Conservation (phyloP, 2,888 invertebrate genomes). For the Merodon equestris region DNA sequence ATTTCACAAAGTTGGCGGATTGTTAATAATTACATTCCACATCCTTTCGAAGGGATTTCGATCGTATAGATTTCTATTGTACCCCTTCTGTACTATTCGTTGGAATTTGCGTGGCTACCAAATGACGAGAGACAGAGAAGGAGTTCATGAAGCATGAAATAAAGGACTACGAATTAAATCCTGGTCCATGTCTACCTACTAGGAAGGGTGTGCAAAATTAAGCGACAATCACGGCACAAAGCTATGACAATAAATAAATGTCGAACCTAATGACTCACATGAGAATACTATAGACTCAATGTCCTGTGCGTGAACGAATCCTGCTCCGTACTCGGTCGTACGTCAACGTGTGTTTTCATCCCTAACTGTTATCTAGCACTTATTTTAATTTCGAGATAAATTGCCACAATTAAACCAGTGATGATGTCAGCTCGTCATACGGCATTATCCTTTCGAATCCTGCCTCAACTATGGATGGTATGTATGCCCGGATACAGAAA, state of each 20-base stretch:
- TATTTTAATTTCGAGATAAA: slow-evolving; percentile 67
- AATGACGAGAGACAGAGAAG: too few relatives aligned
- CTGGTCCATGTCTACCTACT: not conserved
- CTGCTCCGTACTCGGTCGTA: slow-evolving; percentile 25
- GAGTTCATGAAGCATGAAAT: slow-evolving; percentile 12
- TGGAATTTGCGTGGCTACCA: too few relatives aligned
- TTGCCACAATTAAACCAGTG: slow-evolving; percentile 66
- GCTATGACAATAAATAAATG: slow-evolving; percentile 61
- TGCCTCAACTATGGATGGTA: not conserved
- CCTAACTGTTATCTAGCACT: slow-evolving; percentile 60
- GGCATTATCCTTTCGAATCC: slow-evolving; percentile 28
- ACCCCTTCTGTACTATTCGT: too few relatives aligned
- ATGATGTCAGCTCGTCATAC: slow-evolving; percentile 58
- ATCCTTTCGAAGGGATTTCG: too few relatives aligned
- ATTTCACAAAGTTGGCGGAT: too few relatives aligned
- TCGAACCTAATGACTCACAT: slow-evolving; percentile 55
- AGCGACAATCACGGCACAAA: slow-evolving; percentile 44
- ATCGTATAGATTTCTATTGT: too few relatives aligned
- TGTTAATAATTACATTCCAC: too few relatives aligned
- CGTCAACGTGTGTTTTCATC: slow-evolving; percentile 28
- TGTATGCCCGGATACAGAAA: slow-evolving; percentile 40
- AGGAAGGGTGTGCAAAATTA: slow-evolving; percentile 18
- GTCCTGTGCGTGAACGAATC: slow-evolving; percentile 41
- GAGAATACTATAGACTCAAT: slow-evolving; percentile 48
- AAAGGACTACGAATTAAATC: not conserved